Percentiles rank a stretch among this genome's conserved stretches.
phyloP scores from a whole-genome alignment of 2,113 vertebrate species.

The Engystomops pustulosus region DNA sequence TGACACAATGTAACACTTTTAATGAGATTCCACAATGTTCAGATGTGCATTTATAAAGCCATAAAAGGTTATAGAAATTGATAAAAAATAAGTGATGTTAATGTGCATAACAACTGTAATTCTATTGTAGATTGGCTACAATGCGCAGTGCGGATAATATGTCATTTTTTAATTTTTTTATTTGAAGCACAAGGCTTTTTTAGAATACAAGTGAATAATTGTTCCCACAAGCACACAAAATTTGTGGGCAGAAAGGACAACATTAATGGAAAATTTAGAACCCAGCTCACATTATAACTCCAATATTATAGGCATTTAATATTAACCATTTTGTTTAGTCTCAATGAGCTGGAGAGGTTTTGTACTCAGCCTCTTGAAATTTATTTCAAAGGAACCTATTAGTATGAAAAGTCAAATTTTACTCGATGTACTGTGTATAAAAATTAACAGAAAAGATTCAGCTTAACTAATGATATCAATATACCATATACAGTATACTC shows the following conservation, averaged over 20 bases:
- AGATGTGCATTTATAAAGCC: neutral
- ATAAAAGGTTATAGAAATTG: slow-evolving; percentile 17
- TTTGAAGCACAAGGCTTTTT: neutral
- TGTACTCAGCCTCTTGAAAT: too few relatives aligned
- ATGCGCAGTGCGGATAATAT: neutral
- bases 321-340: too few relatives aligned
- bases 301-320: too few relatives aligned
- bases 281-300: too few relatives aligned
- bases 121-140: neutral
- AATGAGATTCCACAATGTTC: neutral
- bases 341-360: too few relatives aligned
- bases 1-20: slow-evolving; percentile 2
- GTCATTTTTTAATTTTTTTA: neutral
- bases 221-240: neutral
- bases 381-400: too few relatives aligned
- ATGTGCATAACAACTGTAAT: neutral
- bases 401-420: too few relatives aligned
- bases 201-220: neutral
- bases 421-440: too few relatives aligned
- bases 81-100: slow-evolving; percentile 8
- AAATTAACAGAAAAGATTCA: too few relatives aligned
- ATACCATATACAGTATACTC: too few relatives aligned
- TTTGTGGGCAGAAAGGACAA: neutral
- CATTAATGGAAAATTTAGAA: neutral
- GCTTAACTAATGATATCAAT: too few relatives aligned